phyloP scores from a whole-genome alignment of 2,888 invertebrate genomes.

The Metellina segmentata region DNA sequence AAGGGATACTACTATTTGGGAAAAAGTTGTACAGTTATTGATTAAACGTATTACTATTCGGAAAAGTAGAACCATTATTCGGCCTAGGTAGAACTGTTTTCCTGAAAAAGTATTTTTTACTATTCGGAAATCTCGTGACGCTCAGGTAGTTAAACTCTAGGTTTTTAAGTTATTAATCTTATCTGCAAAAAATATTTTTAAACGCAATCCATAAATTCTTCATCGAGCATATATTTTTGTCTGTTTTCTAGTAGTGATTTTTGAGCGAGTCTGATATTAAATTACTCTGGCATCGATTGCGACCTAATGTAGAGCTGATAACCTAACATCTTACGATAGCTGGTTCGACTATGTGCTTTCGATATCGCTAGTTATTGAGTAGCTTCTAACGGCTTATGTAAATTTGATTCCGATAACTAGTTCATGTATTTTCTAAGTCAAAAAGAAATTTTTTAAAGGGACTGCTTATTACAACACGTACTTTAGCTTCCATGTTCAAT shows the following conservation, averaged over 20 bases:
- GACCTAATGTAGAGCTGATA: background rate
- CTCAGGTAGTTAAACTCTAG: background rate
- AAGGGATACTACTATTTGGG: too few species aligned
- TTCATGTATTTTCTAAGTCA: background rate
- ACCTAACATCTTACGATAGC: background rate
- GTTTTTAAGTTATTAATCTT: background rate
- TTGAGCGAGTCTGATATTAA: background rate
- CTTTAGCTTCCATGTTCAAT: too few species aligned
- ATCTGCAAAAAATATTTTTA: background rate
- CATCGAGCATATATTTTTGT: background rate
- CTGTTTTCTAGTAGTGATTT: background rate
- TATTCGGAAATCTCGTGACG: too few species aligned
- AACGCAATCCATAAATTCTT: background rate
- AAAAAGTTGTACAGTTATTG: too few species aligned
- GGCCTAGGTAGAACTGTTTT: too few species aligned
- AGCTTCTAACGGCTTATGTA: background rate
- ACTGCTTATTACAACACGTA: too few species aligned
- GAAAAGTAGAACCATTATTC: too few species aligned
- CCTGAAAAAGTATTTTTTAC: too few species aligned
- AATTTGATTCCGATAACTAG: background rate
- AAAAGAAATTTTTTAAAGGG: too few species aligned
- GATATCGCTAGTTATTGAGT: background rate
- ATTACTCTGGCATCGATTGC: background rate
- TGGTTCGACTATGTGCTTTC: background rate
- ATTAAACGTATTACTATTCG: too few species aligned